Base-by-base conservation (phyloP, 2,888 invertebrate genomes). In the Trilocha varians region DNA sequence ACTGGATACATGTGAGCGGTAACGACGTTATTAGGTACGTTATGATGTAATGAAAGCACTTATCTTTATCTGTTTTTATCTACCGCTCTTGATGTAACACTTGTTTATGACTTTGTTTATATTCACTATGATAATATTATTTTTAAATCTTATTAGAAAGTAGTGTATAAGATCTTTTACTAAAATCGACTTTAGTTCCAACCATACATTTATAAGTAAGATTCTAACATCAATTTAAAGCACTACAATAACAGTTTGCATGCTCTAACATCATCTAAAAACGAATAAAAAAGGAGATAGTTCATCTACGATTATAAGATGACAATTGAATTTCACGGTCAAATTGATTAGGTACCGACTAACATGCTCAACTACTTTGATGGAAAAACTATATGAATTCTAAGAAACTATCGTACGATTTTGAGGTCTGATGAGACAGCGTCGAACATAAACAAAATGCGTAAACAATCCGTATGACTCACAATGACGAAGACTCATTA, bases 401-500 rank as follows among this genome's bases (percentile, higher is more conserved):
- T 69, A 70, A 55, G 65, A 68, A 75, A 52, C 2, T 25, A 61
- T 52, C 55, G 49, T 57, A 59, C 55, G 57, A 57, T 54, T 58
- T 58, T 57, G 64, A 53, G 57, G 50, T 53, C 54, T 60, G 59
- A 60, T 59, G 53, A 65, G 62, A 63, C 59, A 63, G 61, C 55
- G 53, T 62, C 50, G 55, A 72, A 70, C 59, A 77, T 80, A 80
- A 83, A 83, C 79, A 83, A 72, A 66, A 79, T 82, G 76, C 72
- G 70, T 78, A 79, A 78, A 80, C 80, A 71, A 70, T 67, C 59
- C 70, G 60, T 70, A 68, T 85, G 85, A 85, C 83, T 85, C 85
- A 85, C 84, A 68, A 80, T 82, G 82, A 80, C 77, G 78, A 71
- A 67, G 72, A 68, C 70, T 82, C 80, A 80, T 84, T 82, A 85